Evolutionary conservation across 2,888 invertebrate species (phyloP), one percentile per base, ranked within the genome.

Genomic region (Lepeophtheirus nordmannii): DNA sequence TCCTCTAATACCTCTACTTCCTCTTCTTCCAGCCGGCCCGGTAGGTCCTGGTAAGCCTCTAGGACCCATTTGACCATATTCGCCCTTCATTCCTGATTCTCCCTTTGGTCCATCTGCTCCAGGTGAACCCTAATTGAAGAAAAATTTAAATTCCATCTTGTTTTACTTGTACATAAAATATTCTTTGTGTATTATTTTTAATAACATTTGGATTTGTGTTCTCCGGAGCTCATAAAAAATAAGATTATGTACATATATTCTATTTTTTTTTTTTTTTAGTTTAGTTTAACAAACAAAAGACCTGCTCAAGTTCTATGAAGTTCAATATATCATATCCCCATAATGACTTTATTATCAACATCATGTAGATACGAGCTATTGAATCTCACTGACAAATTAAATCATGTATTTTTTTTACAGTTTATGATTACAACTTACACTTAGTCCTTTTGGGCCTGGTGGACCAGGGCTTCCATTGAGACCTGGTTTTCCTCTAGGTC

Each of bases 31-130:
- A 73, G 88, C 86, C 0, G 84, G 80, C 0, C 89, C 89, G 8
- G 82, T 74, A 7, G 80, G 78, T 1, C 89, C 89, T 1, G 86
- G 86, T 11, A 85, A 72, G 23, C 89, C 89, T 69, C 87, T 79
- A 2, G 85, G 85, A 1, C 89, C 89, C 1, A 82, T 77, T 1
- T 79, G 75, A 8, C 89, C 89, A 10, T 76, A 70, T 75, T 88
- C 88, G 39, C 89, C 89, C 75, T 88, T 85, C 39, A 79, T 77
- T 10, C 89, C 89, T 0, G 75, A 71, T 72, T 89, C 88, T 46
- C 89, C 89, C 79, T 87, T 88, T 67, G 80, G 80, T 10, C 89
- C 89, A 71, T 86, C 78, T 76, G 88, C 87, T 40, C 89, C 89
- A 39, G 84, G 82, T 71, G 79, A 76, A 37, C 88, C 89, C 86